Base-by-base conservation (phyloP, 2,797 vertebrate genomes). In the Coregonus sp. region DNA sequence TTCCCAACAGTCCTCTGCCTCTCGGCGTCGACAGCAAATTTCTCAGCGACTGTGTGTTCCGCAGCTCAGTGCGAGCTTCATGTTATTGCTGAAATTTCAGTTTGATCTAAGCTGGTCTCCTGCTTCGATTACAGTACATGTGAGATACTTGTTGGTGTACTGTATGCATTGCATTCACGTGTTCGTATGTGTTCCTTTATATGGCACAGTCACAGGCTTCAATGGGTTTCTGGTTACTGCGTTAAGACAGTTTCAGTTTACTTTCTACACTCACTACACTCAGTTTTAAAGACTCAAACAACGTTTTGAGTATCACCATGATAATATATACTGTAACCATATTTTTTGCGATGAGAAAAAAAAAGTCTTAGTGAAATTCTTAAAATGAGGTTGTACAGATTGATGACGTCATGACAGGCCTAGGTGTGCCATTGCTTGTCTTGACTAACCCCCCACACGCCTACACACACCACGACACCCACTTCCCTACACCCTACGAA, bases 81-180 rank as follows among this genome's bases (percentile, higher is more conserved):
- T 78, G 68, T 71, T 80, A 35, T 51, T 29, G 63, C 72, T 86
- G 72, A 87, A 80, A 77, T 81, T 74, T 77, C 4, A 75, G 40
- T 86, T 81, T 11, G 1, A 31, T 70, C 15, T 25, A 76, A 81
- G 75, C 77, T 81, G 84, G 33, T 80, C 68, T 61, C 77, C 74
- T 52, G 82, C 52, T 68, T 82, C 72, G 77, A 80, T 84, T 77
- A 75, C 84, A 84, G 74, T 47, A 47, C 9, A 47, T 47, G 40
- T 47, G 40, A 47, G 40, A 47, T 11, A 11, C 2, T 9, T 47
- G 40, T 47, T 47, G 40, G 40, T 40, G 40, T 52, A 9, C 2
- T 77, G 81, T 83, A 81, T 82, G 75, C 80, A 76, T 59, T 77
- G 29, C 31, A 37, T 59, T 25, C 9, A 33, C 12, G 16, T 40